Percentiles rank a stretch among this genome's conserved stretches.
phyloP scores from a whole-genome alignment of 37 sponge, comb jelly and placozoan species.

The Mnemiopsis leidyi region DNA sequence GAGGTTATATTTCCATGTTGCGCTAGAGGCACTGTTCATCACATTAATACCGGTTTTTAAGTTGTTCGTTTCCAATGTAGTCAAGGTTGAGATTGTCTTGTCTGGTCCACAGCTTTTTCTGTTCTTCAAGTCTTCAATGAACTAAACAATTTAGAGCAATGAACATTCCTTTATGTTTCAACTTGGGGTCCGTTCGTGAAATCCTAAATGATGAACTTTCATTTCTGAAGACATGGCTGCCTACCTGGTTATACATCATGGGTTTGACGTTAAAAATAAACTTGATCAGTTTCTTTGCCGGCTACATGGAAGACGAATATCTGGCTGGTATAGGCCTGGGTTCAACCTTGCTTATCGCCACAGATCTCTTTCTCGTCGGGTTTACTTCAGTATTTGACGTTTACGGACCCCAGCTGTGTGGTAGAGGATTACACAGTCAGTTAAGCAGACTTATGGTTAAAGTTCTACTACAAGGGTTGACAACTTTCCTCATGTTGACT shows the following conservation, averaged over 20 bases:
- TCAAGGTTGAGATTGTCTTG: no score
- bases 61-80: no score
- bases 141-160: no score
- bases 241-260: not conserved
- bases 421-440: not conserved
- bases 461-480: not conserved
- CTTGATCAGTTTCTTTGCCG: not conserved
- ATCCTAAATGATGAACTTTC: not conserved
- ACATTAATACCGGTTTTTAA: no score
- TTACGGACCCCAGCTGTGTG: not conserved
- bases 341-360: not conserved
- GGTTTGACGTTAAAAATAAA: not conserved
- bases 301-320: not conserved
- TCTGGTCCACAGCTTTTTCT: no score
- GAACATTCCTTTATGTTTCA: no score
- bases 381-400: not conserved
- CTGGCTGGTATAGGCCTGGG: not conserved
- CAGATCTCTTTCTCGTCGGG: not conserved
- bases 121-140: no score
- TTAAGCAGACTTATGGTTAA: not conserved
- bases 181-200: not conserved
- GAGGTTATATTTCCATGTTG: no score
- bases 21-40: no score
- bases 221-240: not conserved
- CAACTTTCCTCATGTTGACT: not conserved